A percentile compares a stretch with the other conserved stretches of the same genome.
These are phyloP conservation scores for Sepiola atlantica DNA, from an alignment of 2,888 invertebrate genomes.

Conservation along the genomic window DNA sequence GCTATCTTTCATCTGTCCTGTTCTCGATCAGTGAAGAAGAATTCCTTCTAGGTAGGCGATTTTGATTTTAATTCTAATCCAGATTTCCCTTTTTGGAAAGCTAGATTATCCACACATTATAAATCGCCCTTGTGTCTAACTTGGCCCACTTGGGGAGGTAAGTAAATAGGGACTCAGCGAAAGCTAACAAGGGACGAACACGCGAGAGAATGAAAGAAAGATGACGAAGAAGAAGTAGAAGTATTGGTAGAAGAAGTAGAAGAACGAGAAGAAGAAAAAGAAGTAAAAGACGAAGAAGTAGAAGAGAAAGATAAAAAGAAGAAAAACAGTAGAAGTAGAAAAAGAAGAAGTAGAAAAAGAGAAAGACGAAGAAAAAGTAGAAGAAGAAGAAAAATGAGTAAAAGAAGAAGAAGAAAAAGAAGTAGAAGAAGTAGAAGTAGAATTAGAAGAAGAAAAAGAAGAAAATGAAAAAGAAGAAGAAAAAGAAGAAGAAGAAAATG, in stretches of 20 bases:
- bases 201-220: background rate
- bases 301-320: background rate
- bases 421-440: accelerated
- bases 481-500: background rate
- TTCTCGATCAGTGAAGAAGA: no score
- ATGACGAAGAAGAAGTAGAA: background rate
- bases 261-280: background rate
- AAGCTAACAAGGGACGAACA: background rate
- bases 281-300: background rate
- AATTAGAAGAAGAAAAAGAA: background rate
- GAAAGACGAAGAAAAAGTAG: background rate
- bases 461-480: background rate
- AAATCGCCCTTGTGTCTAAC: no score
- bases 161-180: no score
- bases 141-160: no score
- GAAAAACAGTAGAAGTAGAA: background rate
- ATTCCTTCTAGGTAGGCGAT: no score
- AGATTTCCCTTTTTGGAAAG: no score
- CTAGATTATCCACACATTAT: no score
- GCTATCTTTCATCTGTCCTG: no score
- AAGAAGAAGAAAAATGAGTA: background rate
- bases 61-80: no score
- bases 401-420: background rate
- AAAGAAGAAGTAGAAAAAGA: background rate
- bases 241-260: background rate